Evolutionary conservation across 2,888 invertebrate species (phyloP).

Genomic region (Nymphalis urticae): DNA sequence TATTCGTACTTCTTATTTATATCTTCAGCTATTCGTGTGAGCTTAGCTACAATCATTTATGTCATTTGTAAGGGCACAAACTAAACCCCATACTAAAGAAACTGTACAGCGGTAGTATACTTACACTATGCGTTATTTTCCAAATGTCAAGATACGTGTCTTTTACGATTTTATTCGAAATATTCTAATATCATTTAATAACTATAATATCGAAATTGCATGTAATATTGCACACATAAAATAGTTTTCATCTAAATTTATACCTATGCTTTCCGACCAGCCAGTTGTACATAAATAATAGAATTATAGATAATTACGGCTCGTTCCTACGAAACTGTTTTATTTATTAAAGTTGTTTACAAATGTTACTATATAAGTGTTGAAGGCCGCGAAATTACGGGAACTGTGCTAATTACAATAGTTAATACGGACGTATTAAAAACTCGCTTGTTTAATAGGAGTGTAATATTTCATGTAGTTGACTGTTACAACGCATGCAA

Average conservation of each 20-base stretch:
- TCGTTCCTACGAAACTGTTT: constrained; percentile 10
- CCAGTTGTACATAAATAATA: constrained; percentile 2
- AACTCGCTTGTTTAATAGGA: constrained; percentile 46
- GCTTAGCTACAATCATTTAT: constrained; percentile 52
- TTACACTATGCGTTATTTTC: too few relatives aligned
- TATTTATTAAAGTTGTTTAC: constrained; percentile 44
- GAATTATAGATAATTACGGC: constrained; percentile 4
- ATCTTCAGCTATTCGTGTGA: constrained; percentile 51
- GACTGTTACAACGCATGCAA: constrained; percentile 5
- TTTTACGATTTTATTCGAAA: too few relatives aligned
- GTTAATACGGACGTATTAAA: constrained; percentile 72
- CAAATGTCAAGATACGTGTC: too few relatives aligned
- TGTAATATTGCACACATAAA: too few relatives aligned
- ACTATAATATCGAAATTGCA: too few relatives aligned
- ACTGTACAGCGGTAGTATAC: too few relatives aligned
- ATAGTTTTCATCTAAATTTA: too few relatives aligned
- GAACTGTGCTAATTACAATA: constrained; percentile 60
- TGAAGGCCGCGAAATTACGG: constrained; percentile 62
- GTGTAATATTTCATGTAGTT: constrained; percentile 45
- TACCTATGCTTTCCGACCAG: background rate
- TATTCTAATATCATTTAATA: too few relatives aligned
- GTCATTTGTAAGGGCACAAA: background rate
- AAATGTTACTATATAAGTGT: constrained; percentile 39
- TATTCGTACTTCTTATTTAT: constrained; percentile 44
- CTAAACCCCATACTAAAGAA: too few relatives aligned